These are phyloP conservation scores for Sylvilagus bachmani DNA, from an alignment of 2,113 vertebrate genomes.

Conservation along the genomic window DNA sequence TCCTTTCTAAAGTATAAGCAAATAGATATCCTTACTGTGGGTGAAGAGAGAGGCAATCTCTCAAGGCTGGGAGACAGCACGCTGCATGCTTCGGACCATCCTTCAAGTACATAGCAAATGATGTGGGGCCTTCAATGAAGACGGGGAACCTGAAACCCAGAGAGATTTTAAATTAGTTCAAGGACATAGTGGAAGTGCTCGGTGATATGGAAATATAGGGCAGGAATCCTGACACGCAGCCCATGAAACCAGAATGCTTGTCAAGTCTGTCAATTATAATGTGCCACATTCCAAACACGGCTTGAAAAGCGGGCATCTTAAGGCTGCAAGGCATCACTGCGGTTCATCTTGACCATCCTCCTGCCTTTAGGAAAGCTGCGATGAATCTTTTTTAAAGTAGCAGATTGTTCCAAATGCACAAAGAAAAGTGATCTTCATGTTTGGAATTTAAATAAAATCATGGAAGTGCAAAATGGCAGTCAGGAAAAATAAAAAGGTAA, in stretches of 20 bases:
- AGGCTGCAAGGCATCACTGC: slow-evolving; percentile 8
- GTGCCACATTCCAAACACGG: slow-evolving; percentile 75
- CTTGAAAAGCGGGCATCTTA: slow-evolving; percentile 56
- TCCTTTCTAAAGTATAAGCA: slow-evolving; percentile 60
- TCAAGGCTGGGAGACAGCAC: not conserved
- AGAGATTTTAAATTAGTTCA: slow-evolving; percentile 86
- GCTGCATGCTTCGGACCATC: slow-evolving; percentile 18
- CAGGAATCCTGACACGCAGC: slow-evolving; percentile 82
- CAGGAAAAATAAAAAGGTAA: not conserved
- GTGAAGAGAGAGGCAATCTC: slow-evolving; percentile 67
- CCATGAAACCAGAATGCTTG: slow-evolving; percentile 77
- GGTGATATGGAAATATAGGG: slow-evolving; percentile 83
- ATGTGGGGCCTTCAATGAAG: slow-evolving; percentile 69
- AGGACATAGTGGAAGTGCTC: slow-evolving; percentile 78
- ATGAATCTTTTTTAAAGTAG: slow-evolving; percentile 56
- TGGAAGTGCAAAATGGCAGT: not conserved
- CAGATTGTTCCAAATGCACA: slow-evolving; percentile 8
- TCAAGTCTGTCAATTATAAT: slow-evolving; percentile 84
- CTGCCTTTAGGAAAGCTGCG: slow-evolving; percentile 53
- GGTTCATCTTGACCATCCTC: slow-evolving; percentile 61
- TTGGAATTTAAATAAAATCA: slow-evolving; percentile 49
- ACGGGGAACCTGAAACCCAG: slow-evolving; percentile 80
- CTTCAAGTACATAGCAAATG: slow-evolving; percentile 64
- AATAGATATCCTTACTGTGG: slow-evolving; percentile 47
- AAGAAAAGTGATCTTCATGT: slow-evolving; percentile 32